Evolutionary conservation across 1,140 invertebrate species (phyloP).

Genomic region (Lepidurus packardi): DNA sequence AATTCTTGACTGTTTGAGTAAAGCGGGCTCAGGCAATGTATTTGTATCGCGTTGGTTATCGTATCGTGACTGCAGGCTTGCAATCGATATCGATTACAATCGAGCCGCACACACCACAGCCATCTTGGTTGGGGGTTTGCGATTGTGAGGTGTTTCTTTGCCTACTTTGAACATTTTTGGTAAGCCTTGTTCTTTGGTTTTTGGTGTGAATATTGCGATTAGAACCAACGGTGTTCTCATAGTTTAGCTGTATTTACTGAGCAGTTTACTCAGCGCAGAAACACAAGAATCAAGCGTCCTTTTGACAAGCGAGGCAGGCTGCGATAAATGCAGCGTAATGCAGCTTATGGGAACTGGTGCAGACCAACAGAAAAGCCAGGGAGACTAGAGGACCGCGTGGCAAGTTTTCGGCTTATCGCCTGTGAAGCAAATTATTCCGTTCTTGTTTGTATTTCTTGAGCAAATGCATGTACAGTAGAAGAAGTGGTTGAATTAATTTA

Average conservation of each 20-base stretch:
- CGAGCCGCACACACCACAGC: constrained; percentile 2
- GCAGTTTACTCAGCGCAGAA: neutral
- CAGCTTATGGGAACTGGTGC: neutral
- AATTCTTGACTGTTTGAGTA: neutral
- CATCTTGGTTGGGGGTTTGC: constrained; percentile 20
- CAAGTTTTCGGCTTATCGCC: neutral
- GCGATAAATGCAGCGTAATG: constrained; percentile 8
- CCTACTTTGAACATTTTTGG: neutral
- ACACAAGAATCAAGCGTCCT: neutral
- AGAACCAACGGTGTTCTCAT: neutral
- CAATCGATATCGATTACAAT: neutral
- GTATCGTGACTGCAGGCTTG: neutral
- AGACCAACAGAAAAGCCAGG: neutral
- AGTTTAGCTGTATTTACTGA: neutral
- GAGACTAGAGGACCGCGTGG: neutral
- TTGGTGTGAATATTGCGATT: neutral
- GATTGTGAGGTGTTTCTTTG: constrained; percentile 8
- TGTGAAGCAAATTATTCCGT: too few species aligned
- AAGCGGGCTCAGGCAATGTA: neutral
- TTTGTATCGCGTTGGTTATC: neutral
- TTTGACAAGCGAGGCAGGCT: neutral
- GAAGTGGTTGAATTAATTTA: neutral
- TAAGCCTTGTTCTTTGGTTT: neutral
- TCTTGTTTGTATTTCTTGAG: too few species aligned
- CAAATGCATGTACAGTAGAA: too few species aligned